Evolutionary conservation across 1,140 invertebrate species (phyloP).

Genomic region (Philopotamus ludificatus): DNA sequence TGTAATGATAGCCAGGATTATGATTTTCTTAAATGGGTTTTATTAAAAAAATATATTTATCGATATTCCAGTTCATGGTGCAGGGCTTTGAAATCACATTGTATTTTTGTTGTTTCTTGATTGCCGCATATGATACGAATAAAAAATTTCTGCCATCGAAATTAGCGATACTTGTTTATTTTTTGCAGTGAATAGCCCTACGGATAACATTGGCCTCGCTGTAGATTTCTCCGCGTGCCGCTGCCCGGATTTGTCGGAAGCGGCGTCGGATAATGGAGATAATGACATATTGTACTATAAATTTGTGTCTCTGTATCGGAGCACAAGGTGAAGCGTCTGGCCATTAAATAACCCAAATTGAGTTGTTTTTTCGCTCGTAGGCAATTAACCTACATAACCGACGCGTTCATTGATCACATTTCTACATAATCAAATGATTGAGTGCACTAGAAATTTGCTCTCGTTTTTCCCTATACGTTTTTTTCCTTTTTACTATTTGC

Average conservation of each 20-base stretch:
- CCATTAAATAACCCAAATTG: background rate
- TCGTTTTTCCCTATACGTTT: conserved; percentile 8
- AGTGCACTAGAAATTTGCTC: conserved; percentile 3
- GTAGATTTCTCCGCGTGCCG: background rate
- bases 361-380: background rate
- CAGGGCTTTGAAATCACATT: too few species aligned
- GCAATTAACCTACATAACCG: conserved; percentile 17
- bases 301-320: too few species aligned
- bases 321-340: conserved; percentile 6
- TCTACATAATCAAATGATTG: conserved; percentile 19
- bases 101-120: too few species aligned
- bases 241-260: background rate
- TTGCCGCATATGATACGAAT: too few species aligned
- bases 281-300: too few species aligned
- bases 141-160: too few species aligned
- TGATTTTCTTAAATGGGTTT: too few species aligned
- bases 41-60: too few species aligned
- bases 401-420: conserved; percentile 17
- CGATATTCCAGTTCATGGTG: too few species aligned
- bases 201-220: background rate
- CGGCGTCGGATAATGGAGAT: background rate
- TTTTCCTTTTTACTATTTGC: too few species aligned
- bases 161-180: too few species aligned
- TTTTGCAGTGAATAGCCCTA: background rate
- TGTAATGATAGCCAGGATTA: too few species aligned